Conservation (phyloP, 2,888 invertebrate species). For the Ophioninae sp. region DNA sequence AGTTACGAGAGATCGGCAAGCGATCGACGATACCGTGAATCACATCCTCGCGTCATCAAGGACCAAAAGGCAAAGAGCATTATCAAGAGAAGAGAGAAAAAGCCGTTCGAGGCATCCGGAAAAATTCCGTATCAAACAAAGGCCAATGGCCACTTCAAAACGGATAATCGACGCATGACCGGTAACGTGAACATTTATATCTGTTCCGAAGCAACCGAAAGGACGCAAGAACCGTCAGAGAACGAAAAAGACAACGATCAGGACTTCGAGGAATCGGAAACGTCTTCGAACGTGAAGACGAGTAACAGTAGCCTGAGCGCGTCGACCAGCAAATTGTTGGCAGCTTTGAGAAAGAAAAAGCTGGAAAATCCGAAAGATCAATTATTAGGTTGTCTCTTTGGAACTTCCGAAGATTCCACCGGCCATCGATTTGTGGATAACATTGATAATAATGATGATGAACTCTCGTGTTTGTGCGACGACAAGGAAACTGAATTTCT, state of each 20-base stretch:
- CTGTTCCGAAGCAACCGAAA: constrained; percentile 72
- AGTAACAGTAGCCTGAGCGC: constrained; percentile 57
- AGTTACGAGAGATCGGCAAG: constrained; percentile 3
- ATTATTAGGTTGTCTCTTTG: constrained; percentile 40
- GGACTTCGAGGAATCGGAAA: constrained; percentile 54
- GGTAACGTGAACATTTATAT: constrained; percentile 76
- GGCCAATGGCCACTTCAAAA: constrained; percentile 42
- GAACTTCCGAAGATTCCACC: constrained; percentile 32
- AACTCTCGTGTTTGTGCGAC: constrained; percentile 27
- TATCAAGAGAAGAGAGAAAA: constrained; percentile 36
- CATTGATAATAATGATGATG: constrained; percentile 14
- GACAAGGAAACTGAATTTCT: constrained; percentile 18
- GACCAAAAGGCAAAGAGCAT: constrained; percentile 14
- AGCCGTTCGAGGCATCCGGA: not conserved
- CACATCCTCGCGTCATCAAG: constrained; percentile 7
- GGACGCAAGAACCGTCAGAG: constrained; percentile 36
- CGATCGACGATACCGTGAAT: constrained; percentile 25
- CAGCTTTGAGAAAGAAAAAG: constrained; percentile 57
- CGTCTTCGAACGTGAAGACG: constrained; percentile 63
- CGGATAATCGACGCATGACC: constrained; percentile 73
- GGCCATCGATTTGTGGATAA: constrained; percentile 3
- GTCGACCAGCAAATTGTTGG: constrained; percentile 67
- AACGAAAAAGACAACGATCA: constrained; percentile 48
- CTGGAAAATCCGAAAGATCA: constrained; percentile 52
- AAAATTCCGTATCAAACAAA: constrained; percentile 28